phyloP scores from a whole-genome alignment of 1,140 invertebrate genomes.

The Brachionus plicatilis region DNA sequence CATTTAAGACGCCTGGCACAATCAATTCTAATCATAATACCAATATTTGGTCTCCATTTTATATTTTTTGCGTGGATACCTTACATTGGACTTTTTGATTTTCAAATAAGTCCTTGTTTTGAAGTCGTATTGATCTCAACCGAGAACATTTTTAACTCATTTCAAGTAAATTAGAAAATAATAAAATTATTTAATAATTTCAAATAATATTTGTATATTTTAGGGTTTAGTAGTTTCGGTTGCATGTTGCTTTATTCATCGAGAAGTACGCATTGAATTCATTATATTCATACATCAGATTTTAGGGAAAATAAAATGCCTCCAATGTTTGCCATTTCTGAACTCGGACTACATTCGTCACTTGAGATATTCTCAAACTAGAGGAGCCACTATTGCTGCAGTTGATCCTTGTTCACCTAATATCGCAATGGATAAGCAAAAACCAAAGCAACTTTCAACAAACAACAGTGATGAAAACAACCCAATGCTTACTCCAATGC shows the following conservation, averaged over 20 bases:
- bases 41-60: constrained; percentile 38
- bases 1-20: neutral
- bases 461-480: neutral
- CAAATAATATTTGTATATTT: neutral
- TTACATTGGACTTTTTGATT: neutral
- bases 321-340: neutral
- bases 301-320: neutral
- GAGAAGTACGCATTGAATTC: neutral
- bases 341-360: neutral
- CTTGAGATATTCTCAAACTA: neutral
- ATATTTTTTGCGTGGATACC: constrained; percentile 25
- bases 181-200: neutral
- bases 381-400: neutral
- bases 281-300: neutral
- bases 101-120: constrained; percentile 2
- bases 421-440: neutral
- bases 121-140: neutral
- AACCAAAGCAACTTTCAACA: neutral
- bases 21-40: constrained; percentile 38
- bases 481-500: constrained; percentile 11
- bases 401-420: neutral
- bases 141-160: constrained; percentile 19
- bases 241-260: constrained; percentile 34
- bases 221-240: constrained; percentile 20
- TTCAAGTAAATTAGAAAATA: neutral